A percentile compares a stretch with the other conserved stretches of the same genome.
phyloP scores from a whole-genome alignment of 2,113 vertebrate species.

The Salvelinus alpinus region DNA sequence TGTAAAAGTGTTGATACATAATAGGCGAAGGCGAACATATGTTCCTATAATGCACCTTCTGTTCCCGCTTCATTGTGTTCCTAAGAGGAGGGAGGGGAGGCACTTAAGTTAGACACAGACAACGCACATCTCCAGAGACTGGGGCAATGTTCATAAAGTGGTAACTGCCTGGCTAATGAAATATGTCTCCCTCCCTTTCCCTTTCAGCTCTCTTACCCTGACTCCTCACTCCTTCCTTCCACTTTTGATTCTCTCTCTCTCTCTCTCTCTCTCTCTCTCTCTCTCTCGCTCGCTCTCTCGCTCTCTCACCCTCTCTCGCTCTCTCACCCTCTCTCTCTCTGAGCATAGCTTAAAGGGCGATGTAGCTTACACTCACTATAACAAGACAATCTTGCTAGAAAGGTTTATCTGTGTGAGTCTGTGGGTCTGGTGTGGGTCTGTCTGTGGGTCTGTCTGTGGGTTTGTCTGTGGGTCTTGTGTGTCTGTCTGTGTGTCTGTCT shows the following conservation, averaged over 20 bases:
- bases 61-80: slow-evolving; percentile 61
- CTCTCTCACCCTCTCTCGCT: not conserved
- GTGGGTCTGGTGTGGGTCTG: slow-evolving; percentile 22
- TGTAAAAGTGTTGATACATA: slow-evolving; percentile 70
- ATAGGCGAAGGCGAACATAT: slow-evolving; percentile 71
- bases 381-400: slow-evolving; percentile 15
- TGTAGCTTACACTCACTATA: not conserved
- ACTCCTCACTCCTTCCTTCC: too few species aligned
- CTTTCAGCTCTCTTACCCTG: too few species aligned
- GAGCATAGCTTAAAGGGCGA: not conserved
- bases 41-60: slow-evolving; percentile 75
- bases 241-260: slow-evolving; percentile 15
- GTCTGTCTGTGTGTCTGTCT: not conserved
- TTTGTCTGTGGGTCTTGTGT: too few species aligned
- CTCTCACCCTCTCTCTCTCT: slow-evolving; percentile 14
- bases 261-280: slow-evolving; percentile 13
- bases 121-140: slow-evolving; percentile 58
- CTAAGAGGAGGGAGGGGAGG: slow-evolving; percentile 59
- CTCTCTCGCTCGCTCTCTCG: not conserved
- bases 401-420: slow-evolving; percentile 29
- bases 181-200: not conserved
- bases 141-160: slow-evolving; percentile 71
- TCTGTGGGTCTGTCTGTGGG: not conserved
- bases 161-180: slow-evolving; percentile 59
- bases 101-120: slow-evolving; percentile 68